Percentiles rank a stretch among this genome's conserved stretches.
Conservation (phyloP, 2,888 invertebrate genomes). For the Hoplodrina ambigua region DNA sequence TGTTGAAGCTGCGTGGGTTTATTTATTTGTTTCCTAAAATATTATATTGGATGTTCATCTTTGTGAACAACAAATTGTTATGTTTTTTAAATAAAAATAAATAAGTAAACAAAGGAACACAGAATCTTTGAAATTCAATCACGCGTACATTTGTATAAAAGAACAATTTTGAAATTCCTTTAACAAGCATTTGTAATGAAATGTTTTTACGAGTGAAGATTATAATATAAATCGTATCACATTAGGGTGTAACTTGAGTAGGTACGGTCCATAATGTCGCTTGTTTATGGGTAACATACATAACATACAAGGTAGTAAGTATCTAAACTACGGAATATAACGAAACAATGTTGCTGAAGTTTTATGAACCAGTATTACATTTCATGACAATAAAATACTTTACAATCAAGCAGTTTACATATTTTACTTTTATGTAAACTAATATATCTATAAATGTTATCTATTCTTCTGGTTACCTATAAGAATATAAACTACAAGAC, state of each 20-base stretch:
- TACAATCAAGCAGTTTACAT: conserved; percentile 18
- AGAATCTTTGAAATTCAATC: conserved; percentile 36
- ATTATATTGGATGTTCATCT: conserved; percentile 30
- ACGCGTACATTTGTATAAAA: conserved; percentile 42
- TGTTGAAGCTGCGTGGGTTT: conserved; percentile 50
- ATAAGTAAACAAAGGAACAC: conserved; percentile 30
- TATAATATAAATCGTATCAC: conserved; percentile 48
- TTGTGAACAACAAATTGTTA: conserved; percentile 18
- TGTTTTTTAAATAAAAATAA: conserved; percentile 22
- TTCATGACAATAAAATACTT: conserved; percentile 48
- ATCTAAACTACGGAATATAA: conserved; percentile 46
- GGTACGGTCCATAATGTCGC: conserved; percentile 26
- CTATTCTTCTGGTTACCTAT: not conserved
- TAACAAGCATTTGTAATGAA: conserved; percentile 16
- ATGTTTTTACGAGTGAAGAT: conserved; percentile 34
- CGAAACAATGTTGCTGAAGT: conserved; percentile 57
- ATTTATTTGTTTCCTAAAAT: conserved; percentile 35
- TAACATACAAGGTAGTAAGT: conserved; percentile 15
- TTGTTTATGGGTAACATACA: conserved; percentile 45
- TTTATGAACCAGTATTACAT: conserved; percentile 52
- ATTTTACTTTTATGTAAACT: conserved; percentile 5
- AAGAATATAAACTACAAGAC: conserved; percentile 6
- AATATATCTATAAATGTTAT: conserved; percentile 2
- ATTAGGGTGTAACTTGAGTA: conserved; percentile 52
- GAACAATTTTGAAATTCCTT: conserved; percentile 38